Evolutionary conservation across 2,888 invertebrate genomes (phyloP), one percentile per base, ranked within the genome.

Genomic region (Apamea sordens): DNA sequence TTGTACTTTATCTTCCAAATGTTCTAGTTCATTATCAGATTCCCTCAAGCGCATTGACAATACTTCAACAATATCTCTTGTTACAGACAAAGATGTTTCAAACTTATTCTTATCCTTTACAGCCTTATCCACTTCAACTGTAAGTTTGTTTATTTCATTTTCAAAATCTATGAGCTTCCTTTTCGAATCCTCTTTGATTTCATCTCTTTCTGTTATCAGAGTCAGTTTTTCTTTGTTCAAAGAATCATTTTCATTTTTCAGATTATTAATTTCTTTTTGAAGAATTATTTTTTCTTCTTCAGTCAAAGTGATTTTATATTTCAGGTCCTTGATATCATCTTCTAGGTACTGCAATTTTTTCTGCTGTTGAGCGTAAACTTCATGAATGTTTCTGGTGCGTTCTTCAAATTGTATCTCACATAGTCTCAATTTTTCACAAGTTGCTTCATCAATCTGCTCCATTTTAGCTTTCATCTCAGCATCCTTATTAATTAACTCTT

Each of bases 21-120:
- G 96, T 89, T 97, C 97, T 1, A 97, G 95, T 90, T 97, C 97
- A 89, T 94, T 96, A 88, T 97, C 97, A 7, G 97, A 97, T 88
- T 97, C 96, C 72, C 97, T 94, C 73, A 97, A 91, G 32, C 97
- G 94, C 92, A 96, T 95, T 50, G 97, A 97, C 73, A 97, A 90
- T 7, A 97, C 97, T 89, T 97, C 97, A 24, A 97, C 97, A 70
- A 97, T 97, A 80, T 97, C 96, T 88, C 97, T 96, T 2, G 97
- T 97, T 28, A 97, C 97, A 53, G 95, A 96, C n/a, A 97, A 93
- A n/a, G 97, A 97, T 90, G 97, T 95, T 92, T 97, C 96, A 91
- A 97, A 97, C 77, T 97, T 96, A 79, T 95, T 96, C 85, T 97
- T 97, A 82, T 97, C 97, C 84, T 95, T 97, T 15, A 91, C 89